These are phyloP conservation scores for Rapana venosa DNA, from an alignment of 2,888 invertebrate genomes.

Conservation along the genomic window DNA sequence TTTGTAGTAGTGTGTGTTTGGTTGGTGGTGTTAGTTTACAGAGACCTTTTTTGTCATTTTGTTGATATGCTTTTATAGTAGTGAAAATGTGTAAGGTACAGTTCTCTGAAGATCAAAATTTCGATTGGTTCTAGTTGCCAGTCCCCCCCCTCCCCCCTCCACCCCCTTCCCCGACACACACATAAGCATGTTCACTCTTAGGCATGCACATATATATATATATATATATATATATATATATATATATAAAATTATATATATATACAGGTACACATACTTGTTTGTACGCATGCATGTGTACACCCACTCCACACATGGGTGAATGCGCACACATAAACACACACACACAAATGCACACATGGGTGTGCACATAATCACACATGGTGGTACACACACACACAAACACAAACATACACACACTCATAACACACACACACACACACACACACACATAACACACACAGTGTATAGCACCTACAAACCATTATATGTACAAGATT, in stretches of 20 bases:
- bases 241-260: neutral
- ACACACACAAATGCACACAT: neutral
- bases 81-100: too few species aligned
- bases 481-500: too few species aligned
- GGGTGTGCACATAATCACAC: neutral
- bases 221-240: neutral
- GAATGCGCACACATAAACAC: neutral
- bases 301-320: too few species aligned
- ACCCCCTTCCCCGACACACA: neutral
- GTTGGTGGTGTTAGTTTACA: too few species aligned
- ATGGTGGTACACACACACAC: too few species aligned
- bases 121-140: too few species aligned
- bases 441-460: too few species aligned
- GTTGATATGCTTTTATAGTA: too few species aligned
- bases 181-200: neutral
- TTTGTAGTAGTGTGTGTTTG: neutral
- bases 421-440: neutral
- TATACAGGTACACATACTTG: neutral
- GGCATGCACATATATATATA: neutral
- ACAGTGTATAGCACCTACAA: too few species aligned
- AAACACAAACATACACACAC: neutral
- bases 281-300: neutral
- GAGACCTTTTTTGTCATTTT: too few species aligned
- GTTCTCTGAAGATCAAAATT: too few species aligned
- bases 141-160: too few species aligned